These are phyloP conservation scores for Lithobates pipiens DNA, from an alignment of 2,797 vertebrate genomes.

Conservation along the genomic window DNA sequence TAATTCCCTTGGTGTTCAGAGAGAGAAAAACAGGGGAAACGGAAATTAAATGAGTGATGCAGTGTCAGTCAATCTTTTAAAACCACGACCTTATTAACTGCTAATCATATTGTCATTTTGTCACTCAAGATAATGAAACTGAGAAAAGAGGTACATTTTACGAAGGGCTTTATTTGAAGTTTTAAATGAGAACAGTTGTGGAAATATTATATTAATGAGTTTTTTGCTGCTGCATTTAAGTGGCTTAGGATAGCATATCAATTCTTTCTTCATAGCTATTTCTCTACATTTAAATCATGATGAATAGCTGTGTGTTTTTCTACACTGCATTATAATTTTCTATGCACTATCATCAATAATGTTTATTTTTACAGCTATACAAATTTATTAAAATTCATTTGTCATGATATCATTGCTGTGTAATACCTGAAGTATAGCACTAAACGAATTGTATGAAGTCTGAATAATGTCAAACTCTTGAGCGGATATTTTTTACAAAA, in stretches of 20 bases:
- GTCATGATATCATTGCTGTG: background rate
- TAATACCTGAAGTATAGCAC: background rate
- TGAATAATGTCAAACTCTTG: background rate
- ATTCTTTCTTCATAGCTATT: conserved; percentile 69
- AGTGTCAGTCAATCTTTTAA: conserved; percentile 92
- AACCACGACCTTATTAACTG: conserved; percentile 91
- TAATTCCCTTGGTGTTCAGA: conserved; percentile 88
- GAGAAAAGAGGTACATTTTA: conserved; percentile 78
- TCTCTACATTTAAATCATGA: conserved; percentile 71
- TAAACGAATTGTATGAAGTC: background rate
- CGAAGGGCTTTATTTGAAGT: conserved; percentile 79
- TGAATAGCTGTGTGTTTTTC: background rate
- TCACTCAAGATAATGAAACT: conserved; percentile 83
- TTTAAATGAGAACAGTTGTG: conserved; percentile 83
- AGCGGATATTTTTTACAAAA: background rate
- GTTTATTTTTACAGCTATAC: background rate
- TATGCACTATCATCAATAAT: background rate
- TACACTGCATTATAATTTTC: background rate
- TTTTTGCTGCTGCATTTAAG: conserved; percentile 70
- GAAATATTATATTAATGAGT: conserved; percentile 74
- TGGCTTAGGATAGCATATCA: conserved; percentile 71
- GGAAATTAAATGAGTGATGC: conserved; percentile 96
- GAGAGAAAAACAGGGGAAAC: conserved; percentile 79
- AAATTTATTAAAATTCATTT: background rate
- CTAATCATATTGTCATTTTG: conserved; percentile 94